Evolutionary conservation across 2,113 vertebrate genomes (phyloP), one percentile per base, ranked within the genome.

Genomic region (Ammodytes dubius): DNA sequence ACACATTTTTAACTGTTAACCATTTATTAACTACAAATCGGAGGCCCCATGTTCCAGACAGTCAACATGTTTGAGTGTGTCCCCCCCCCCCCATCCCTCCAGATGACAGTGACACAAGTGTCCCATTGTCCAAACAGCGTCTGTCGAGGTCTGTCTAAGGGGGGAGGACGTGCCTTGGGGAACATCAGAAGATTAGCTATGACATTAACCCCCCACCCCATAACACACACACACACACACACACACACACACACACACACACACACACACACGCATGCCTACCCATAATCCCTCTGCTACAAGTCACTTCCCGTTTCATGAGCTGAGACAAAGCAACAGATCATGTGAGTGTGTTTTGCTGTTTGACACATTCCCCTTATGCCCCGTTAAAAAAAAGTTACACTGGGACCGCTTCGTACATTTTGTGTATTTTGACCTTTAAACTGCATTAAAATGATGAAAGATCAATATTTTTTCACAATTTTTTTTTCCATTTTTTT

Each of bases 241-340:
- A 74, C 43, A 68, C 77, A 71, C 66, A 68, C 82, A 67, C 66
- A 43, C 72, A 70, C 66, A 78, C 69, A 52, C 79, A 52, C 46
- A 73, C 67, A 74, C 67, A 72, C 52, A 74, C 79, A 47, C 81
- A 15, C 58, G 68, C 68, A 87, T 58, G 17, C 77, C 79, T 91
- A 90, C 92, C 92, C 93, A 91, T 88, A 93, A 92, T 92, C 87
- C 93, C 47, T 79, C 86, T 85, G 86, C 86, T 79, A 85, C 74
- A 83, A 87, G 82, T 92, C 90, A 93, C 90, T 94, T 94, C 93
- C 92, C 81, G 60, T 93, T 91, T 88, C 64, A 82, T 68, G 77
- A 87, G 74, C 47, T 58, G 75, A 88, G 79, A 92, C 90, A 94
- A 92, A 91, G 88, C 89, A 90, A 77, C 89, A 88, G 72, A 92